A percentile compares a stretch with the other conserved stretches of the same genome.
These are phyloP conservation scores for Diglossa cyanea DNA, from an alignment of 2,797 vertebrate species.

Conservation along the genomic window DNA sequence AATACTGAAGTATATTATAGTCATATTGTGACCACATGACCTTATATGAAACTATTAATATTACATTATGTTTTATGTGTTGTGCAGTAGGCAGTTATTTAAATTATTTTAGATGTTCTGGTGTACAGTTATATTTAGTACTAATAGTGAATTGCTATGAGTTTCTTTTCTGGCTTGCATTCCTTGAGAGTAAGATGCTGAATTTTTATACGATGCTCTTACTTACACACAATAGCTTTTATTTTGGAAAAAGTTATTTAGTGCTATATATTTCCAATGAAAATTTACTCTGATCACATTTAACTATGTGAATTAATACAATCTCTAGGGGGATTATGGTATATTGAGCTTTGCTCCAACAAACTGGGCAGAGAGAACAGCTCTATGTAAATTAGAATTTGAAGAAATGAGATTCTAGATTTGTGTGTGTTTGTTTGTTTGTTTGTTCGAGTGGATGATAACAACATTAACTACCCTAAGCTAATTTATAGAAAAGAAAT, in stretches of 20 bases:
- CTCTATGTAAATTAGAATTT: conserved; percentile 33
- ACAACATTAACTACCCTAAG: neutral
- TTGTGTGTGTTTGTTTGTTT: neutral
- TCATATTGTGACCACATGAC: neutral
- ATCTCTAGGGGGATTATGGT: conserved; percentile 40
- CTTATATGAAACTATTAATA: neutral
- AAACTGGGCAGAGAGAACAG: conserved; percentile 10
- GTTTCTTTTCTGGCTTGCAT: neutral
- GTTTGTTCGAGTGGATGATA: neutral
- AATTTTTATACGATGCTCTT: neutral
- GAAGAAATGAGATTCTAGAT: conserved; percentile 19
- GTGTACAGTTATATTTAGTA: neutral
- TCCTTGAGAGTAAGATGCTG: neutral
- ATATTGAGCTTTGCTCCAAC: conserved; percentile 8
- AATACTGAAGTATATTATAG: neutral
- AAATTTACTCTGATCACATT: conserved; percentile 10
- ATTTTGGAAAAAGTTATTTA: neutral
- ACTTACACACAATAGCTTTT: neutral
- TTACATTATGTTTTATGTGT: neutral
- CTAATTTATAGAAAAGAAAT: conserved; percentile 23
- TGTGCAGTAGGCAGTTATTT: neutral
- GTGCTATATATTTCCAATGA: neutral
- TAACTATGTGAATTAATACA: conserved; percentile 36
- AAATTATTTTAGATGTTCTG: conserved; percentile 2
- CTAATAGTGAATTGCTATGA: neutral